These are phyloP conservation scores for Temnothorax longispinosus DNA, from an alignment of 1,140 invertebrate genomes.

Conservation along the genomic window DNA sequence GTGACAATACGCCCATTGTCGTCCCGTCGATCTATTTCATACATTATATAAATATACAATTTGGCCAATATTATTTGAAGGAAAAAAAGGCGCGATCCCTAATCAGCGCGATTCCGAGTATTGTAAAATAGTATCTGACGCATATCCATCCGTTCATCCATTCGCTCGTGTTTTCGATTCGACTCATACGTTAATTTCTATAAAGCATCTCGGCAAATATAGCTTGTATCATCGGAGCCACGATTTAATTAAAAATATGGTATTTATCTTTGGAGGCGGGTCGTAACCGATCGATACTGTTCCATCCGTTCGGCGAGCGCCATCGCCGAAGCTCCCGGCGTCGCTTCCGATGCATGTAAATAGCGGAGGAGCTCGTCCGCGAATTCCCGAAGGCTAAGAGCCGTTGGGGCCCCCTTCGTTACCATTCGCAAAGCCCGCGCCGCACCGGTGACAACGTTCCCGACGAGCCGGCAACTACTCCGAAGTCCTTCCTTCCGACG, in stretches of 20 bases:
- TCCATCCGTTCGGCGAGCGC: slow-evolving; percentile 53
- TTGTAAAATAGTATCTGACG: slow-evolving; percentile 18
- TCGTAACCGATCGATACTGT: slow-evolving; percentile 54
- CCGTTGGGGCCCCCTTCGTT: slow-evolving; percentile 47
- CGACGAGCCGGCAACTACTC: slow-evolving; percentile 44
- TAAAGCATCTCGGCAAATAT: slow-evolving; percentile 58
- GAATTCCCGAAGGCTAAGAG: slow-evolving; percentile 61
- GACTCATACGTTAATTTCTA: slow-evolving; percentile 43
- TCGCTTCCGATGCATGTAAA: slow-evolving; percentile 61
- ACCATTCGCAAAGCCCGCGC: slow-evolving; percentile 59
- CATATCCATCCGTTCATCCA: background rate
- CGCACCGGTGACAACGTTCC: slow-evolving; percentile 52
- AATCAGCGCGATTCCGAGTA: background rate
- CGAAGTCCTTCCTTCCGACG: slow-evolving; percentile 41
- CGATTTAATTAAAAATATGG: slow-evolving; percentile 62
- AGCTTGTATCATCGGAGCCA: slow-evolving; percentile 22
- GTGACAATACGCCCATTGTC: slow-evolving; percentile 2
- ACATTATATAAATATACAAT: background rate
- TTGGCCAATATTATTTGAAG: slow-evolving; percentile 13
- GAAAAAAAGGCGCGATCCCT: background rate
- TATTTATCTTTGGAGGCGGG: slow-evolving; percentile 58
- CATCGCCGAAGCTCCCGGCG: slow-evolving; percentile 56
- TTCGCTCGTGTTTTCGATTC: slow-evolving; percentile 21
- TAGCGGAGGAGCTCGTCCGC: slow-evolving; percentile 54
- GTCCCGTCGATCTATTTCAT: slow-evolving; percentile 10